Percentiles rank a stretch among this genome's conserved stretches.
Evolutionary conservation across 2,797 vertebrate species (phyloP).

Genomic region (Pampus argenteus): DNA sequence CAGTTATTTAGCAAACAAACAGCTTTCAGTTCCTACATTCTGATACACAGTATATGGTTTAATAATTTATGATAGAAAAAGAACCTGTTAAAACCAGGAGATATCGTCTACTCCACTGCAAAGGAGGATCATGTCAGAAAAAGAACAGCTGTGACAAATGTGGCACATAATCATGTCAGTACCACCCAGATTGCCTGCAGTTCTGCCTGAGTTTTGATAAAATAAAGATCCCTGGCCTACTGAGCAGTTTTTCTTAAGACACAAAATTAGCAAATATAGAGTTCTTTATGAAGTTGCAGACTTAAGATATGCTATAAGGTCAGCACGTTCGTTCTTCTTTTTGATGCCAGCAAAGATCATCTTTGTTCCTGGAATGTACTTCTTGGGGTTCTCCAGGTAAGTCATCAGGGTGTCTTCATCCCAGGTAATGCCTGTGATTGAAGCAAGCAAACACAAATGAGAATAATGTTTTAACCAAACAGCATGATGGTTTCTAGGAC

Average conservation of each 20-base stretch:
- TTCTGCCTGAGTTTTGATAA: slow-evolving; percentile 22
- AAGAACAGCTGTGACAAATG: slow-evolving; percentile 55
- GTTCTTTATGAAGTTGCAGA: slow-evolving; percentile 83
- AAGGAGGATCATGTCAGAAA: slow-evolving; percentile 47
- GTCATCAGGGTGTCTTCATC: slow-evolving; percentile 84
- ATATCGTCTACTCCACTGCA: slow-evolving; percentile 51
- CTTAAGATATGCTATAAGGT: slow-evolving; percentile 90
- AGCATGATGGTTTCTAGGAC: not conserved
- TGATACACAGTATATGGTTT: slow-evolving; percentile 47
- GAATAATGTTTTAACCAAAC: not conserved
- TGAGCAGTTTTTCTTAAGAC: slow-evolving; percentile 24
- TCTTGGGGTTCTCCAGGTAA: slow-evolving; percentile 93
- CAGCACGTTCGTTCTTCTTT: slow-evolving; percentile 89
- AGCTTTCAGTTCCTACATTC: slow-evolving; percentile 39
- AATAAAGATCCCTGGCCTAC: slow-evolving; percentile 20
- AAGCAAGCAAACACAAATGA: not conserved
- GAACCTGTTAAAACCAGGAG: slow-evolving; percentile 72
- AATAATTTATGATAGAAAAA: slow-evolving; percentile 69
- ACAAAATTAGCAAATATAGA: not conserved
- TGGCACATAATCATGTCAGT: slow-evolving; percentile 25
- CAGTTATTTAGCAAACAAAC: slow-evolving; percentile 14
- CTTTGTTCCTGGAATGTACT: slow-evolving; percentile 92
- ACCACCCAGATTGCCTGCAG: slow-evolving; percentile 10
- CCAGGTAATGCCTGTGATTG: slow-evolving; percentile 84
- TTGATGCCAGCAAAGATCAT: slow-evolving; percentile 92